Conservation (phyloP, 2,797 vertebrate species). For the Halcyon chelicuti region DNA sequence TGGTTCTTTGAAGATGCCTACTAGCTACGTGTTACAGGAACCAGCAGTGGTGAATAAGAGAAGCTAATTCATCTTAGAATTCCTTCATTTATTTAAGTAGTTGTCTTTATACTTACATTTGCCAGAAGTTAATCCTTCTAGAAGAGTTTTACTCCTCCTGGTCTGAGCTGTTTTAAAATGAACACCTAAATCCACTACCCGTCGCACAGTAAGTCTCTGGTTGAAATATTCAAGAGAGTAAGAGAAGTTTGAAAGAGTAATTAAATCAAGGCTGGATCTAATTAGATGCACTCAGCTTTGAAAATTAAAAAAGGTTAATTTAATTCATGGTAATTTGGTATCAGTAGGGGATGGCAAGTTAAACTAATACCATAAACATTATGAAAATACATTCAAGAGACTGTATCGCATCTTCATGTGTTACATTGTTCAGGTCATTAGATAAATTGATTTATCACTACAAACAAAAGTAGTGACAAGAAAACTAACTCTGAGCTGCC, state of each 20-base stretch:
- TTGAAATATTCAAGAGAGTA: not conserved
- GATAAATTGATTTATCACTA: not conserved
- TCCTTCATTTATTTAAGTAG: not conserved
- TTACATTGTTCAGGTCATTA: not conserved
- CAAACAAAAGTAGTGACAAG: not conserved
- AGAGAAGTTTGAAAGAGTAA: not conserved
- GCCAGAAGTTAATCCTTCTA: not conserved
- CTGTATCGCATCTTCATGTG: not conserved
- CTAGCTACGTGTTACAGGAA: not conserved
- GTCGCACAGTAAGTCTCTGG: not conserved
- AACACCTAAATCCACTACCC: not conserved
- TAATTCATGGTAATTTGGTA: not conserved
- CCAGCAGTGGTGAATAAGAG: not conserved
- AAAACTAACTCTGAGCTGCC: not conserved
- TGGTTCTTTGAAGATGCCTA: not conserved
- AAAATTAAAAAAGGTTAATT: not conserved
- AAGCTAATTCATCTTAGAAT: not conserved
- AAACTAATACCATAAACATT: not conserved
- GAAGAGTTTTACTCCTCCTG: not conserved
- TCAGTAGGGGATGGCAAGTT: not conserved
- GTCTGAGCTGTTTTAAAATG: not conserved
- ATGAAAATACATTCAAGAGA: not conserved
- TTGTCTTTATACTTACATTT: not conserved
- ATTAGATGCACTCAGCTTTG: not conserved
- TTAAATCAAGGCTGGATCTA: not conserved